Conservation (phyloP, 2,888 invertebrate species). For the Hofmannophila pseudospretella region DNA sequence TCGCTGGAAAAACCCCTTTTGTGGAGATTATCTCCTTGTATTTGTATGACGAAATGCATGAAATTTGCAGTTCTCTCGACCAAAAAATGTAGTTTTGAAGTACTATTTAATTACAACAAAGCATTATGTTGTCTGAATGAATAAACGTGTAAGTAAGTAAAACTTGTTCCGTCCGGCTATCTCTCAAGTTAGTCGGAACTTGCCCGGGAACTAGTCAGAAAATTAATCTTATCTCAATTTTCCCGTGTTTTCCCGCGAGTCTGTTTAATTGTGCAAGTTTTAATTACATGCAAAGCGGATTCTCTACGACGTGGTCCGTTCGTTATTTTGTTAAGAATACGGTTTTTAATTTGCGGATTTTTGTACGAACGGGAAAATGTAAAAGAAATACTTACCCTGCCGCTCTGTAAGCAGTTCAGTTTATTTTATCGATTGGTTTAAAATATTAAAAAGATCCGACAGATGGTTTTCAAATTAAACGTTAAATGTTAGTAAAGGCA, state of each 20-base stretch:
- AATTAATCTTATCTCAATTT: conserved; percentile 71
- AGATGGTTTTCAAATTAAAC: too few relatives aligned
- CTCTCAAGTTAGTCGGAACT: conserved; percentile 43
- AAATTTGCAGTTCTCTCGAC: too few relatives aligned
- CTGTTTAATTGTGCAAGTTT: conserved; percentile 69
- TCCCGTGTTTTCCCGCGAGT: conserved; percentile 56
- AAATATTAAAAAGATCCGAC: too few relatives aligned
- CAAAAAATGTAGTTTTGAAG: too few relatives aligned
- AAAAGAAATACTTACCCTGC: too few relatives aligned
- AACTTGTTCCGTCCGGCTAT: conserved; percentile 28
- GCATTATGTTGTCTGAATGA: neutral
- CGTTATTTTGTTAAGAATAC: conserved; percentile 5
- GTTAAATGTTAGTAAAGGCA: too few relatives aligned
- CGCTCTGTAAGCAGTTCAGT: too few relatives aligned
- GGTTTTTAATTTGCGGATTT: conserved; percentile 4
- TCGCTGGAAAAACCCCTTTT: too few relatives aligned
- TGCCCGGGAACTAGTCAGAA: conserved; percentile 52
- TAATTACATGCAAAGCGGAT: conserved; percentile 65
- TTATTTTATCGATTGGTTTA: too few relatives aligned
- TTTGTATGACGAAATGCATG: too few relatives aligned
- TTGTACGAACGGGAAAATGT: neutral
- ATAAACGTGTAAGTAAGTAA: neutral
- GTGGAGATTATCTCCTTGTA: too few relatives aligned
- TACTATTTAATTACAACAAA: too few relatives aligned
- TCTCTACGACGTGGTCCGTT: conserved; percentile 37